phyloP scores from a whole-genome alignment of 2,113 vertebrate genomes.

The cattle (Bos taurus) region DNA sequence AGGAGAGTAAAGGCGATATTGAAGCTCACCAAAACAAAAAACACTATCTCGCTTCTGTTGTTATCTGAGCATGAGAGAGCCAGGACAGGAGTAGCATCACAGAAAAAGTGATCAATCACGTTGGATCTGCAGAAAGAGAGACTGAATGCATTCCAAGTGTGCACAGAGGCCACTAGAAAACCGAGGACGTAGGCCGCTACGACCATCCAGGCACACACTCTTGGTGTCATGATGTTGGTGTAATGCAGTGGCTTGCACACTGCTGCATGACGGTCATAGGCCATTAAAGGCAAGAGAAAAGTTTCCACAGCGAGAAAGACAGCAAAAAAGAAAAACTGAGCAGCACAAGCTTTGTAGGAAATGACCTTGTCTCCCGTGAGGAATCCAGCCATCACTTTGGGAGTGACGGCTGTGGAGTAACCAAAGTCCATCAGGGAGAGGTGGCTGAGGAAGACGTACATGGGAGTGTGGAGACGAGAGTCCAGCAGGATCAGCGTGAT shows the following conservation, averaged over 20 bases:
- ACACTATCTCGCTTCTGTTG: neutral
- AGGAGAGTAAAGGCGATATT: neutral
- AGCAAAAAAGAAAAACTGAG: neutral
- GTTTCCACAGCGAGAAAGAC: neutral
- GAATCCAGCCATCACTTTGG: neutral
- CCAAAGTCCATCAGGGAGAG: neutral
- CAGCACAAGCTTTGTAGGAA: neutral
- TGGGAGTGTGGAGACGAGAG: neutral
- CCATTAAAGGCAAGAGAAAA: neutral
- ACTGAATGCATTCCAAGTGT: neutral
- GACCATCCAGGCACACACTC: neutral
- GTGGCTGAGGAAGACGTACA: neutral
- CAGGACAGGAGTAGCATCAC: slow-evolving; percentile 22
- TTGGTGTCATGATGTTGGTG: neutral
- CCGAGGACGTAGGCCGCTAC: fast-evolving
- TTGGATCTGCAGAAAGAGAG: neutral
- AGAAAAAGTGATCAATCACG: slow-evolving; percentile 44
- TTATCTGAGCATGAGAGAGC: slow-evolving; percentile 38
- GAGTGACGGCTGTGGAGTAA: neutral
- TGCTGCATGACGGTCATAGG: neutral
- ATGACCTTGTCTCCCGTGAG: neutral
- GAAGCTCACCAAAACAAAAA: neutral
- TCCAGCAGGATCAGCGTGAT: neutral
- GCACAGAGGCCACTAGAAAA: neutral
- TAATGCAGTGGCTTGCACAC: neutral